Percentiles rank a stretch among this genome's conserved stretches.
Conservation (phyloP, 2,797 vertebrate species). For the Typhlichthys subterraneus region DNA sequence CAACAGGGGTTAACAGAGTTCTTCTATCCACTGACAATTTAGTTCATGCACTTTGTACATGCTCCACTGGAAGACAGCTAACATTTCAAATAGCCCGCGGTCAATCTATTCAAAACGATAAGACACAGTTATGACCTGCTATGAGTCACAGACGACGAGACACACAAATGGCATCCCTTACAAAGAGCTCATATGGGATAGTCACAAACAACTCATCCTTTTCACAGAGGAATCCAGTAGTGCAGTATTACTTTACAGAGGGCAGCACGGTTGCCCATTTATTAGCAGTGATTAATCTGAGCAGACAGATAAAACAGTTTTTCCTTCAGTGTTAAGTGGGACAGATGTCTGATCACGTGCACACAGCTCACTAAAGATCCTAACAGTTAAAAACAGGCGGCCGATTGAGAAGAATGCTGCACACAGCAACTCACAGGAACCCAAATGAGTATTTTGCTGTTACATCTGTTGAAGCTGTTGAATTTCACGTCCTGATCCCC, state of each 20-base stretch:
- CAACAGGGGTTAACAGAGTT: conserved; percentile 51
- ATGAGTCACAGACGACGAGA: conserved; percentile 15
- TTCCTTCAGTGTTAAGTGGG: conserved; percentile 9
- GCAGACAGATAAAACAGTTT: background rate
- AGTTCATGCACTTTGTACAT: conserved; percentile 76
- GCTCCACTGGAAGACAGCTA: conserved; percentile 71
- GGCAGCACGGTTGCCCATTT: conserved; percentile 10
- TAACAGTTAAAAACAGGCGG: conserved; percentile 33
- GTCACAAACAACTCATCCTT: conserved; percentile 7
- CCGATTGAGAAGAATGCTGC: conserved; percentile 37
- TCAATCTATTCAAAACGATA: conserved; percentile 10
- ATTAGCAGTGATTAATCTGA: conserved; percentile 5
- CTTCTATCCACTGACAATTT: conserved; percentile 55
- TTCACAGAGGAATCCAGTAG: conserved; percentile 5
- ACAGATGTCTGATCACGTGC: conserved; percentile 15
- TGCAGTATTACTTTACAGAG: conserved; percentile 22
- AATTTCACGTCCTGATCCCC: conserved; percentile 54
- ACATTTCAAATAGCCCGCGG: conserved; percentile 49
- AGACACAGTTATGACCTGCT: conserved; percentile 32
- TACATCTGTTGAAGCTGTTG: conserved; percentile 27
- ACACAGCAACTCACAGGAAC: conserved; percentile 47
- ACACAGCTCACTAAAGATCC: conserved; percentile 19
- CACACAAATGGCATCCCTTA: conserved; percentile 7
- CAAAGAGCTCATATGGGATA: background rate
- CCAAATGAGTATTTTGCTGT: conserved; percentile 46